phyloP scores from a whole-genome alignment of 1,140 invertebrate species.

The Leucophenga varia region DNA sequence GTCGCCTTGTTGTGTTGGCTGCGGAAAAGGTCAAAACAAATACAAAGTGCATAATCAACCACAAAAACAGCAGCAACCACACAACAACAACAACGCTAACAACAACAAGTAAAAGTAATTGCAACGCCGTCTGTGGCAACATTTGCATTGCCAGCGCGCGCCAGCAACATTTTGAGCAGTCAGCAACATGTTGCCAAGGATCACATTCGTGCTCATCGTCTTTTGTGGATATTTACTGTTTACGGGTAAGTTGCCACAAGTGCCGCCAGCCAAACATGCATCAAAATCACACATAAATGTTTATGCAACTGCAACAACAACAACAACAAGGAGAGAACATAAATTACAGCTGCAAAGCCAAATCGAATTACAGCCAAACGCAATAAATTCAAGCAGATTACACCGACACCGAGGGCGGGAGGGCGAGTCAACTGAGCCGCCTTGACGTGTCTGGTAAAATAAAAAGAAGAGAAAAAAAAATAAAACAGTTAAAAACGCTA shows the following conservation, averaged over 20 bases:
- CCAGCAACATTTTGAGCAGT: slow-evolving; percentile 10
- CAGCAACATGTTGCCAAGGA: slow-evolving; percentile 48
- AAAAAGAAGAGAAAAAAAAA: slow-evolving; percentile 2
- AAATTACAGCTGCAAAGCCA: slow-evolving; percentile 30
- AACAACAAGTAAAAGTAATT: neutral
- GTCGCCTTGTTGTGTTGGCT: neutral
- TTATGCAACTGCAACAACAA: slow-evolving; percentile 23
- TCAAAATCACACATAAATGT: no score
- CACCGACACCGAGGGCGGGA: slow-evolving; percentile 24
- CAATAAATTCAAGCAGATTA: slow-evolving; percentile 49
- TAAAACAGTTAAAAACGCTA: slow-evolving; percentile 18
- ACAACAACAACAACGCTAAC: no score
- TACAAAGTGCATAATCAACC: slow-evolving; percentile 13
- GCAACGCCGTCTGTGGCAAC: slow-evolving; percentile 4
- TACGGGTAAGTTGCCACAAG: slow-evolving; percentile 30
- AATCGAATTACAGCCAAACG: slow-evolving; percentile 38
- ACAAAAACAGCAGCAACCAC: neutral
- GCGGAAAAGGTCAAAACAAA: slow-evolving; percentile 22
- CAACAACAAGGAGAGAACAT: slow-evolving; percentile 13
- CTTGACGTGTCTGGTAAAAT: slow-evolving; percentile 38
- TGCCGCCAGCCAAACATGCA: slow-evolving; percentile 29
- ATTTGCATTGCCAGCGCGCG: slow-evolving; percentile 12
- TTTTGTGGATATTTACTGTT: slow-evolving; percentile 51
- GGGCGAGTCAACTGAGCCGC: slow-evolving; percentile 20
- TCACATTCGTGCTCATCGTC: slow-evolving; percentile 40